Conservation (phyloP, 2,888 invertebrate species). For the Xestobium rufovillosum region DNA sequence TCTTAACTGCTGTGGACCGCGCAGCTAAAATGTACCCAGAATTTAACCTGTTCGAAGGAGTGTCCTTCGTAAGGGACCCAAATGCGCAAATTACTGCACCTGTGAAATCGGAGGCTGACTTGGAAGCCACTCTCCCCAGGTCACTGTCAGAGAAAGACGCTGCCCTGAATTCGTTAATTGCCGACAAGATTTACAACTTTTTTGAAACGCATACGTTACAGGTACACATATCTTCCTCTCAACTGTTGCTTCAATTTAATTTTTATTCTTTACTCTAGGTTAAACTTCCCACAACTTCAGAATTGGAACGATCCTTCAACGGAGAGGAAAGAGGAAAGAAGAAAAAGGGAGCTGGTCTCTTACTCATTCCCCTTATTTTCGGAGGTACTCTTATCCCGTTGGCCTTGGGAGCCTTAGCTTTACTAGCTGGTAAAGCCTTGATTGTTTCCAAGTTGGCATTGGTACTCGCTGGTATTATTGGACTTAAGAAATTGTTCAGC, state of each 20-base stretch:
- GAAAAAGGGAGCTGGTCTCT: conserved; percentile 65
- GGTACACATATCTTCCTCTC: conserved; percentile 42
- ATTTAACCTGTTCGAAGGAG: conserved; percentile 63
- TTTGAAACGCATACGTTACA: conserved; percentile 73
- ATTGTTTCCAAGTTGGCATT: conserved; percentile 78
- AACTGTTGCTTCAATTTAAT: conserved; percentile 4
- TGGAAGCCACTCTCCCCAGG: conserved; percentile 67
- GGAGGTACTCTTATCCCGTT: conserved; percentile 75
- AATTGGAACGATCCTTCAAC: conserved; percentile 53
- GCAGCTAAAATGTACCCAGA: conserved; percentile 56
- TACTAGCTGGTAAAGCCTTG: conserved; percentile 77
- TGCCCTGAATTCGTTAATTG: conserved; percentile 65
- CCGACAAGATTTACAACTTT: conserved; percentile 66
- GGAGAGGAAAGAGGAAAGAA: conserved; percentile 60
- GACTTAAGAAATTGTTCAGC: conserved; percentile 73
- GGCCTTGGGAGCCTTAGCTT: conserved; percentile 73
- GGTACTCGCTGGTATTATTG: conserved; percentile 76
- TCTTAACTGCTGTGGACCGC: conserved; percentile 70
- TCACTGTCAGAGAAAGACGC: conserved; percentile 63
- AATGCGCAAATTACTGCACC: conserved; percentile 41
- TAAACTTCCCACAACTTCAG: conserved; percentile 64
- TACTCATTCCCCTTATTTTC: conserved; percentile 71
- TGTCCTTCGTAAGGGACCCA: conserved; percentile 63
- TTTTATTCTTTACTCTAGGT: conserved; percentile 46
- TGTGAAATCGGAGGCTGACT: conserved; percentile 50